Percentiles rank a stretch among this genome's conserved stretches.
Evolutionary conservation across 2,888 invertebrate species (phyloP).

Genomic region (Philhelius pedissequus): DNA sequence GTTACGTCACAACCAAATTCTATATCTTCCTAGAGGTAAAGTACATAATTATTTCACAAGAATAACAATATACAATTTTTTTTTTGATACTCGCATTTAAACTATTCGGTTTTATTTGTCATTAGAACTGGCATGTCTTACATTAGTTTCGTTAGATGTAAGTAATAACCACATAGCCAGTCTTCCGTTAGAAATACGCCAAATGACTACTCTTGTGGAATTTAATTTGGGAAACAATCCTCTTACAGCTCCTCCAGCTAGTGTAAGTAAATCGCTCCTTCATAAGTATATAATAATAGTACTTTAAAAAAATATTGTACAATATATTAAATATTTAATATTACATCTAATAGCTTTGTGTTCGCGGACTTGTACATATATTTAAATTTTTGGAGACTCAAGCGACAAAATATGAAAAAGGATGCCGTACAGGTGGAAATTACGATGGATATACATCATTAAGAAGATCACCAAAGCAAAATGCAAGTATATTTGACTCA

Average conservation of each 20-base stretch:
- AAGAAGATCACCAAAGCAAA: conserved; percentile 76
- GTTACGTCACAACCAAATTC: conserved; percentile 91
- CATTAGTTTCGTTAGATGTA: conserved; percentile 91
- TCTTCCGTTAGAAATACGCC: conserved; percentile 92
- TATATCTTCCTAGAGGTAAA: conserved; percentile 91
- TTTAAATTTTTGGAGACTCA: conserved; percentile 96
- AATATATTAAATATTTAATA: background rate
- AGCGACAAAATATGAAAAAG: conserved; percentile 84
- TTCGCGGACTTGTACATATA: conserved; percentile 95
- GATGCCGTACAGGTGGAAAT: conserved; percentile 76
- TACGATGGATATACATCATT: conserved; percentile 78
- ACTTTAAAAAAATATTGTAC: no score
- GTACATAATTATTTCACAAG: background rate
- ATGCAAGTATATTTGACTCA: conserved; percentile 75
- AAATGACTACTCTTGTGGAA: conserved; percentile 90
- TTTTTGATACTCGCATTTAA: background rate
- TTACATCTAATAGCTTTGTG: conserved; percentile 81
- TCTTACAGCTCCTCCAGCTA: conserved; percentile 93
- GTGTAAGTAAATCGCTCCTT: conserved; percentile 83
- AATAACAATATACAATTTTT: background rate
- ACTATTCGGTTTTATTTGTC: conserved; percentile 50
- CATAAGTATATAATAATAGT: background rate
- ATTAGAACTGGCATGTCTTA: conserved; percentile 92
- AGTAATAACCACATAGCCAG: conserved; percentile 94
- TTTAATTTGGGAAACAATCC: conserved; percentile 93